A percentile compares a stretch with the other conserved stretches of the same genome.
These are phyloP conservation scores for Aspidiotus destructor DNA, from an alignment of 2,888 invertebrate species.

Conservation along the genomic window DNA sequence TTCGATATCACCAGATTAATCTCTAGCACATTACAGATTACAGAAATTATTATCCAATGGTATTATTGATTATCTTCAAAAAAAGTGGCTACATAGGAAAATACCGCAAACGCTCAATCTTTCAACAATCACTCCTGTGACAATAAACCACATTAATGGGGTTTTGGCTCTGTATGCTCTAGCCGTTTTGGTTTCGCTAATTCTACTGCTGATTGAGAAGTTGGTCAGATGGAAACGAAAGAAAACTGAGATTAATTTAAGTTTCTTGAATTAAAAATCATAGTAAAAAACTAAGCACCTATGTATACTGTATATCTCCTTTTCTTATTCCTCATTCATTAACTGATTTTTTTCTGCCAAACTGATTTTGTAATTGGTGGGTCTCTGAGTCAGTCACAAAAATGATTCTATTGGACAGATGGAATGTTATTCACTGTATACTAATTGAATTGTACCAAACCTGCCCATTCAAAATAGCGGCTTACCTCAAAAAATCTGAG, in stretches of 20 bases:
- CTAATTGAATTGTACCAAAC: no score
- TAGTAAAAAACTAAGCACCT: no score
- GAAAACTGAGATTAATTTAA: conserved; percentile 7
- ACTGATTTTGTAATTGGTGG: no score
- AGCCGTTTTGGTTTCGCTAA: conserved; percentile 23
- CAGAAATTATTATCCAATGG: conserved; percentile 31
- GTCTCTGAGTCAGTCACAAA: no score
- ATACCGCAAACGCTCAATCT: conserved; percentile 24
- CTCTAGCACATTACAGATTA: background rate
- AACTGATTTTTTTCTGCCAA: no score
- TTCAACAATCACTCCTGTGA: conserved; percentile 32
- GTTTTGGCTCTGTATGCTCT: conserved; percentile 27
- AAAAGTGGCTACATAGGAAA: conserved; percentile 33
- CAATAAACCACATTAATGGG: conserved; percentile 34
- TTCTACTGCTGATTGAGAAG: conserved; percentile 22
- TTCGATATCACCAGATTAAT: background rate
- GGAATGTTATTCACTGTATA: no score
- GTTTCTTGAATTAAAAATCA: no score
- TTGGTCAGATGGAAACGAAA: conserved; percentile 18
- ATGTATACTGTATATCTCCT: no score
- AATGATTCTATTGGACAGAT: no score
- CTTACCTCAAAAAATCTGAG: no score
- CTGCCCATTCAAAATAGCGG: no score
- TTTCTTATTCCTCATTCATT: no score
- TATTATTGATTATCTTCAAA: conserved; percentile 34